Base-by-base conservation (phyloP, 2,888 invertebrate genomes). In the Ectropis crepuscularia region DNA sequence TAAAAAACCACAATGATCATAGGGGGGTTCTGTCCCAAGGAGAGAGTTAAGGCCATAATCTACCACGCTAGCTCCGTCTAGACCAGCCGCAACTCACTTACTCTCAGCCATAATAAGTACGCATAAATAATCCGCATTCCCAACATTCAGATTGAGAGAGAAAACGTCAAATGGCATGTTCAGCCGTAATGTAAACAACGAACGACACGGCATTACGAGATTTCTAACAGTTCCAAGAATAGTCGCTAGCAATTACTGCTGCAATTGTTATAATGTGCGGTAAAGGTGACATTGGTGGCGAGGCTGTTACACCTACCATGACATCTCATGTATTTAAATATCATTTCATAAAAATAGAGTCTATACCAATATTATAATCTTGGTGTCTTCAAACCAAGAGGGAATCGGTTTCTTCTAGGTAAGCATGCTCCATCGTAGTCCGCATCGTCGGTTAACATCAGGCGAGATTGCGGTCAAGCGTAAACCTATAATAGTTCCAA, bases 181-280 rank as follows among this genome's bases (percentile, higher is more conserved):
- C 47, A 62, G 42, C 11, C 37, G 62, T 58, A 68, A 63, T 61
- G 54, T 60, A 67, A 67, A 62, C 60, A 63, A 61, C 64, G 60
- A 60, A 63, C 49, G 61, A 60, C 68, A 70, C 67, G 65, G 62
- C 70, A 69, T 63, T 67, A 67, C 53, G 38, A 65, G 64, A 79
- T 78, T 77, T 76, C 69, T 73, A 75, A 64, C 66, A 71, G 61
- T 83, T 80, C 81, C 68, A 53, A 80, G 81, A 81, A 83, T 67
- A 68, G 70, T 73, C 65, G 68, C 72, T 68, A 67, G 68, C 78
- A 80, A 82, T 84, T 83, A 74, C 77, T 59, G 77, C 74, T 80
- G 77, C 73, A 66, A 76, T 76, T 74, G 75, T 78, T 74, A 80
- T 81, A 74, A 77, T 73, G 72, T 74, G 73, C 75, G 73, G 78